Base-by-base conservation (phyloP, 1,140 invertebrate genomes). In the Drosophila murphyi region DNA sequence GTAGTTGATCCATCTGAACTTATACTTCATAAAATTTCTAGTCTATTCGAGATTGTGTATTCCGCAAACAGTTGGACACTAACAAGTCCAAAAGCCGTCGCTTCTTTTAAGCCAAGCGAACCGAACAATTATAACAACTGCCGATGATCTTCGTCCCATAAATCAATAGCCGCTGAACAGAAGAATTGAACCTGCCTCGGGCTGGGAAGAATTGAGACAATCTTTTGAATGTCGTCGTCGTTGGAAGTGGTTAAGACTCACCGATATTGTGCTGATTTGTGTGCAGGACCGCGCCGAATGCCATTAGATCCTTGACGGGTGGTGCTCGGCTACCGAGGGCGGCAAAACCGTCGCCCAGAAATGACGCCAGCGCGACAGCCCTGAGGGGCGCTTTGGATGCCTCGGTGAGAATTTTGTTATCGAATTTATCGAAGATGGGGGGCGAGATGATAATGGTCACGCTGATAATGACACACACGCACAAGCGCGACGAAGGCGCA, bases 281-380 rank as follows among this genome's bases (percentile, higher is more conserved):
- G 75, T 92, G 92, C 65, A 92, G 82, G 50, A 92, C 91, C 61
- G 92, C 91, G 62, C 92, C 92, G 70, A 92, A 92, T 75, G 92
- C 92, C 92, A 92, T 92, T 76, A 92, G 89, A 92, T 92, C 92
- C 88, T 92, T 92, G 63, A 91, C 90, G 78, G 92, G 85, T 75
- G 89, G 90, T 75, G 88, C 79, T 80, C 88, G 82, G 78, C 81
- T 89, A 90, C 88, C 88, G 75, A 92, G 91, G 76, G 90, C 90
- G 85, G 92, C 87, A 81, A 91, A 92, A 76, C 91, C 91, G 80
- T 92, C 90, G 87, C 92, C 92, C 91, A 92, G 81, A 92, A 92
- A 92, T 87, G 92, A 92, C 92, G 92, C 92, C 91, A 92, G 90
- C 82, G 92, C 92, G 91, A 92, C 91, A 91, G 92, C 92, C 92